phyloP scores from a whole-genome alignment of 2,113 vertebrate genomes.

The Pseudorectes ferrugineus region DNA sequence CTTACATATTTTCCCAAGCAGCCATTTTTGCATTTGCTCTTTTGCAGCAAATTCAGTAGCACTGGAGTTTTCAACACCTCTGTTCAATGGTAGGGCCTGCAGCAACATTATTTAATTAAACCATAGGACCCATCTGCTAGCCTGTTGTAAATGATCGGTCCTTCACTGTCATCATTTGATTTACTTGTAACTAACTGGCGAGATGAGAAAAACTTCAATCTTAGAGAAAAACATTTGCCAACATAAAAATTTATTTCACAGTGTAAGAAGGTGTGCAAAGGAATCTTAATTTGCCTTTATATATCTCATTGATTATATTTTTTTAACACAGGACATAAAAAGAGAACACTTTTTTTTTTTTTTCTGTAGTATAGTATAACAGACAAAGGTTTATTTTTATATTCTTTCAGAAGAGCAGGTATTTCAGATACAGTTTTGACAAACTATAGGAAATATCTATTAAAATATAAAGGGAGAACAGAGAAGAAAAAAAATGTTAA shows the following conservation, averaged over 20 bases:
- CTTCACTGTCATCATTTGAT: background rate
- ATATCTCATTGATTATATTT: background rate
- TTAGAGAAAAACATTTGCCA: background rate
- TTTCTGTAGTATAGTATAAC: background rate
- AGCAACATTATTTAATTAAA: background rate
- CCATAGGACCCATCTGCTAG: background rate
- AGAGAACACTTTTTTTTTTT: background rate
- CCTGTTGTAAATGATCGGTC: background rate
- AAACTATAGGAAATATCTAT: constrained; percentile 14
- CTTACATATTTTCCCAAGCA: background rate
- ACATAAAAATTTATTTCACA: background rate
- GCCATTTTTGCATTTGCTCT: background rate
- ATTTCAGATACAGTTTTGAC: background rate
- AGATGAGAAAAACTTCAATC: background rate
- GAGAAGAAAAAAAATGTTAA: background rate
- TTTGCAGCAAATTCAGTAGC: background rate
- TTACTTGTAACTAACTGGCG: background rate
- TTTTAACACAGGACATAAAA: background rate
- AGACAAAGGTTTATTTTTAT: background rate
- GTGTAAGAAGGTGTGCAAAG: background rate
- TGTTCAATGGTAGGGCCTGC: background rate
- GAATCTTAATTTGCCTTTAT: background rate
- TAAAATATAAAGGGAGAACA: background rate
- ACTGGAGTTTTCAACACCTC: background rate
- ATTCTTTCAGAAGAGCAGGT: background rate